These are phyloP conservation scores for Botrylloides violaceus DNA, from an alignment of 23 tunicate species.

Conservation along the genomic window DNA sequence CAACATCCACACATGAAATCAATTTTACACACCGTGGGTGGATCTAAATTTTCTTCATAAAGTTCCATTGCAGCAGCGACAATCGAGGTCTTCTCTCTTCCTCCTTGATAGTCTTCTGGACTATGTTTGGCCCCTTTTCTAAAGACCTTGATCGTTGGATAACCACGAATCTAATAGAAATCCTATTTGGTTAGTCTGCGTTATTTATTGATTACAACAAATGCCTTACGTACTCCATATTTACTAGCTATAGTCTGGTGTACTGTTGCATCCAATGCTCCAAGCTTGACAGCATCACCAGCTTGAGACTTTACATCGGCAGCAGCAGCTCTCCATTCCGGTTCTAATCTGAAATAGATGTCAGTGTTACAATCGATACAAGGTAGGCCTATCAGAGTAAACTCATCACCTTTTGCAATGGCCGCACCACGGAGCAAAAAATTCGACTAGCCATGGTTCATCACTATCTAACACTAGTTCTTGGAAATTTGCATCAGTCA, in stretches of 20 bases:
- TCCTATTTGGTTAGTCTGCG: neutral
- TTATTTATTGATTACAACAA: neutral
- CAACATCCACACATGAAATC: neutral
- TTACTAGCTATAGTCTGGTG: constrained; percentile 55
- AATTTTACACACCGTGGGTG: constrained; percentile 72
- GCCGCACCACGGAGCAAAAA: constrained; percentile 99
- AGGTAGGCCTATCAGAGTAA: neutral
- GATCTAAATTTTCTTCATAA: constrained; percentile 86
- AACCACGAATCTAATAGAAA: constrained; percentile 69
- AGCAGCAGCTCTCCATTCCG: constrained; percentile 95
- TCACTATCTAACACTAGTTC: constrained; percentile 74
- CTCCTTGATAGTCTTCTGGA: constrained; percentile 89
- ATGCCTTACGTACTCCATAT: constrained; percentile 68
- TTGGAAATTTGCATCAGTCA: constrained; percentile 91
- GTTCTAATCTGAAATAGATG: constrained; percentile 49
- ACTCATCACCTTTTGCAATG: constrained; percentile 82
- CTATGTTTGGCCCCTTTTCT: constrained; percentile 55
- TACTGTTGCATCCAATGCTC: constrained; percentile 92
- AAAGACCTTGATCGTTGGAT: constrained; percentile 97
- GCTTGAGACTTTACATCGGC: constrained; percentile 59
- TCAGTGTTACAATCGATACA: neutral
- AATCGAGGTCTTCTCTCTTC: constrained; percentile 60
- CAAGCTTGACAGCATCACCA: constrained; percentile 76
- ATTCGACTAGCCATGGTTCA: constrained; percentile 98
- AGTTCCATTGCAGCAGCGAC: constrained; percentile 80